Conservation (phyloP, 2,888 invertebrate species). For the Strigamia maritima region DNA sequence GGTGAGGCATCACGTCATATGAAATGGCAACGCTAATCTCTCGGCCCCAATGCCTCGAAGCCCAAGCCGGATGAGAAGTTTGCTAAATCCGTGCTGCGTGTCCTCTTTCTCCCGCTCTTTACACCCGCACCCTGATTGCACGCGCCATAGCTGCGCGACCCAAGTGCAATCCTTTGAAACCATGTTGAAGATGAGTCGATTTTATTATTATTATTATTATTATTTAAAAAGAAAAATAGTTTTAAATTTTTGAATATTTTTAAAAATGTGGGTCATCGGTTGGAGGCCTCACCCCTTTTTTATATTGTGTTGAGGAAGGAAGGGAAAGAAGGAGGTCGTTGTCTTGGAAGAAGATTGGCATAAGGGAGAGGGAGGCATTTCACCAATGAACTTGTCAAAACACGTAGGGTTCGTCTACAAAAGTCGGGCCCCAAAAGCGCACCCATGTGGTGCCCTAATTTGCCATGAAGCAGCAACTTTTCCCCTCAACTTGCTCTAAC, state of each 20-base stretch:
- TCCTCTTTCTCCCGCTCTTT: constrained; percentile 34
- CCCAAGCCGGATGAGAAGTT: constrained; percentile 23
- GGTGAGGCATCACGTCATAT: constrained; percentile 15
- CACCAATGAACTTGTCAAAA: constrained; percentile 31
- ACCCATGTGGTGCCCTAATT: constrained; percentile 34
- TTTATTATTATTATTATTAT: background rate
- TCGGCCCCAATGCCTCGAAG: constrained; percentile 20
- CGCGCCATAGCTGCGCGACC: constrained; percentile 1
- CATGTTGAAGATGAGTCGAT: background rate
- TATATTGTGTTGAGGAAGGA: background rate
- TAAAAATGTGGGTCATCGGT: background rate
- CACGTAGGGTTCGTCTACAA: constrained; percentile 30
- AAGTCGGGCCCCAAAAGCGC: constrained; percentile 34
- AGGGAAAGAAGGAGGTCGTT: constrained; percentile 16
- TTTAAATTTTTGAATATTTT: background rate
- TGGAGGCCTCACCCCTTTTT: constrained; percentile 23
- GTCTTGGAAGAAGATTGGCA: constrained; percentile 25
- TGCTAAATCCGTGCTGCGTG: constrained; percentile 28
- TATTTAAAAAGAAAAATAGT: background rate
- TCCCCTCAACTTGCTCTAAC: constrained; percentile 18
- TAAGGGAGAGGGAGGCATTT: constrained; percentile 28
- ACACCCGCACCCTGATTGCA: constrained; percentile 32
- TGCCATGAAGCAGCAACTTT: constrained; percentile 34
- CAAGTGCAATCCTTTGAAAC: constrained; percentile 4
- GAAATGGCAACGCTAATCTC: constrained; percentile 26